phyloP scores from a whole-genome alignment of 2,113 vertebrate genomes.

The Epinephelus cyanopodus region DNA sequence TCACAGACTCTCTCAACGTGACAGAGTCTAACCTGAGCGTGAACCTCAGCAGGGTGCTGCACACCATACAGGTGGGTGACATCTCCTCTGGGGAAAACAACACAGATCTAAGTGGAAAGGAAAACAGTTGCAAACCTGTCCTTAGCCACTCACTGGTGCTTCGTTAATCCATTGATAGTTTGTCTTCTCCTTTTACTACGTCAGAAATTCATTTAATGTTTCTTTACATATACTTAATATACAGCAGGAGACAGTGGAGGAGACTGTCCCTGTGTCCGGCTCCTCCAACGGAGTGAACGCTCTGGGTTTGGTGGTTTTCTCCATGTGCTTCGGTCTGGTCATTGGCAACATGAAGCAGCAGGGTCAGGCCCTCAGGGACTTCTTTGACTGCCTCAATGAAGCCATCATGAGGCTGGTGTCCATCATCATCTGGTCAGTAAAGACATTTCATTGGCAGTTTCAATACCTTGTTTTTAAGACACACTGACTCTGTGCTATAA shows the following conservation, averaged over 20 bases:
- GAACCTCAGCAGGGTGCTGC: conserved; percentile 88
- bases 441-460: background rate
- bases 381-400: conserved; percentile 97
- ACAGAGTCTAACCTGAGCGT: conserved; percentile 76
- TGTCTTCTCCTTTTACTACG: background rate
- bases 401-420: conserved; percentile 97
- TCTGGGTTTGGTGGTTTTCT: conserved; percentile 96
- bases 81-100: background rate
- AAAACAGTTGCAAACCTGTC: background rate
- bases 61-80: conserved; percentile 82
- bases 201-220: background rate
- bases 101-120: background rate
- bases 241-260: conserved; percentile 86
- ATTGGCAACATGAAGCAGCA: conserved; percentile 97
- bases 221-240: background rate
- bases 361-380: conserved; percentile 92
- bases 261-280: conserved; percentile 89
- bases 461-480: background rate
- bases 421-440: conserved; percentile 96
- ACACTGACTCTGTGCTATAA: background rate
- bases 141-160: background rate
- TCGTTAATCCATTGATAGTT: background rate
- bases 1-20: conserved; percentile 68
- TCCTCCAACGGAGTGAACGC: conserved; percentile 94
- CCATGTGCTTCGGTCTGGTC: conserved; percentile 95